These are phyloP conservation scores for Graphium colonna DNA, from an alignment of 2,888 invertebrate species.

Conservation along the genomic window DNA sequence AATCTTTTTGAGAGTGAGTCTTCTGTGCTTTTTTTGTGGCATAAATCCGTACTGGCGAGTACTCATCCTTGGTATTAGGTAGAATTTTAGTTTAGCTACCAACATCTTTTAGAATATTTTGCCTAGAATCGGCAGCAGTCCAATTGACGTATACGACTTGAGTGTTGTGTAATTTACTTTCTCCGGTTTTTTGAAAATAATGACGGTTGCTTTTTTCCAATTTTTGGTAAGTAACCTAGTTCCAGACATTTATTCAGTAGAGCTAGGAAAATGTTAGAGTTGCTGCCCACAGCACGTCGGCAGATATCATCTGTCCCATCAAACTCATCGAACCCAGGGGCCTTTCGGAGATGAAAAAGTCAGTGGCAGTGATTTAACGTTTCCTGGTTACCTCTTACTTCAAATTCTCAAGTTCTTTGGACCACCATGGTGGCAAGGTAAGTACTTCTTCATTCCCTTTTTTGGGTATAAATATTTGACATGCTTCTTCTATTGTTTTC, in stretches of 20 bases:
- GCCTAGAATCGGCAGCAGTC: conserved; percentile 25
- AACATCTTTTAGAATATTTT: conserved; percentile 23
- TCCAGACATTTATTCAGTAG: conserved; percentile 25
- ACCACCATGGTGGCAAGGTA: conserved; percentile 31
- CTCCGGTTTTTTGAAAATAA: conserved; percentile 23
- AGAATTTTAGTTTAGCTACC: conserved; percentile 9
- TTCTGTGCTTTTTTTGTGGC: conserved; percentile 27
- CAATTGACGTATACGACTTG: conserved; percentile 28
- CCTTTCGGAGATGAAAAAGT: no score
- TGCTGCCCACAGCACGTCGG: background rate
- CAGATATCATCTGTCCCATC: conserved; percentile 30
- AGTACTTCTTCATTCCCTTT: background rate
- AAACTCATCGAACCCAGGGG: conserved; percentile 19
- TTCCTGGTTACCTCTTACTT: conserved; percentile 22
- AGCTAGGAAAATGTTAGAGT: conserved; percentile 11
- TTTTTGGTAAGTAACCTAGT: conserved; percentile 13
- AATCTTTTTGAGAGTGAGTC: conserved; percentile 30
- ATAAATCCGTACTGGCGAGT: conserved; percentile 25
- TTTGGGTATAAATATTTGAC: no score
- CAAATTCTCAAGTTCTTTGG: conserved; percentile 16
- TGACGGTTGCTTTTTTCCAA: conserved; percentile 24
- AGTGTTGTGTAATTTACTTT: conserved; percentile 22
- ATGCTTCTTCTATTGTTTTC: no score
- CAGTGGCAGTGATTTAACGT: no score
- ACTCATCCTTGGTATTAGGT: conserved; percentile 18